Base-by-base conservation (phyloP, 2,888 invertebrate genomes). In the Agrotis clavis region DNA sequence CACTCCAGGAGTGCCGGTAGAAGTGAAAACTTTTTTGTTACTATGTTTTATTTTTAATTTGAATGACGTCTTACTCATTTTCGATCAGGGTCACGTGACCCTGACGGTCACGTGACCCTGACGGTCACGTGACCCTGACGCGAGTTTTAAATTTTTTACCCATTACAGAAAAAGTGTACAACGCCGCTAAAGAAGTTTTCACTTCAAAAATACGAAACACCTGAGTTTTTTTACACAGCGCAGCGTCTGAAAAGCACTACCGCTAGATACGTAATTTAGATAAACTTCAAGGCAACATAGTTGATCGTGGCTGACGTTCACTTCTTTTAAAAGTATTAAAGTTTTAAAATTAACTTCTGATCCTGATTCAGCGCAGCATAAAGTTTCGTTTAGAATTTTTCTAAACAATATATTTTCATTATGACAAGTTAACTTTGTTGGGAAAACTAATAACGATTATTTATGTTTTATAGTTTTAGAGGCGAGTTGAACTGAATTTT, bases 301-400 rank as follows among this genome's bases (percentile, higher is more conserved):
- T 63, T 60, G 68, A 74, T 77, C 60, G 64, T 11, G 18, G 2
- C 71, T 66, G 82, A 82, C 70, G 65, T 47, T 59, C 57, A 56
- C 54, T 81, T 70, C 82, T 81, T 74, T 62, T 56, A 48, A 74
- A 78, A 74, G 64, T 67, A 69, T 68, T 64, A 47, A 64, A 82
- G 73, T 66, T 83, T 79, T 71, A 54, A 25, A 77, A 83, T 82
- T 80, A 72, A 84, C 66, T 65, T 82, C 45, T 82, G 82, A 84
- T 77, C 64, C 67, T 59, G 53, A 82, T 67, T 67, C 48, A 19
- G 57, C 19, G 60, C 63, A 60, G 56, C 60, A 56, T 56, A 5
- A 16, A 59, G 62, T 67, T 71, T 76, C 30, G 53, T 51, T 69
- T 54, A 71, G 57, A 62, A 60, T 56, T 64, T 81, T 81, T 68